Evolutionary conservation across 2,888 invertebrate species (phyloP), one percentile per base, ranked within the genome.

Genomic region (Eristalis pertinax): DNA sequence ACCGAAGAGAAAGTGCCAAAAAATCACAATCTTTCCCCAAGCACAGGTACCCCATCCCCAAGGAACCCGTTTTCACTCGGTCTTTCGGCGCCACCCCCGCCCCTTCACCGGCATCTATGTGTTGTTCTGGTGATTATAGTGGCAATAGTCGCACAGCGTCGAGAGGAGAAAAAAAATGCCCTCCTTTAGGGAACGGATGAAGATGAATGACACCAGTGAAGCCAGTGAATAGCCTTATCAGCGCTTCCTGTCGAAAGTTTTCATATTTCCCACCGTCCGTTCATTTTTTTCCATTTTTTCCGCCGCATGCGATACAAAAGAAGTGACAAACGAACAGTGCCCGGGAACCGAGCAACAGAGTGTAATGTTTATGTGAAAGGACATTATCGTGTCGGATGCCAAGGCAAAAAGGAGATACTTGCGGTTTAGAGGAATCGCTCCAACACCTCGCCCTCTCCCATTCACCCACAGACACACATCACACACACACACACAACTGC

Each of bases 181-280:
- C 50, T 32, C 10, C 74, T 79, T 65, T 38, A 24, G 67, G 63
- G 63, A 81, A 58, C 83, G 87, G 87, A 87, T 84, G 87, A 87
- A 87, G 87, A 87, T 87, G 87, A 85, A 88, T 84, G 81, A 76
- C 63, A 81, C 63, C 67, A 81, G 60, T 65, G 79, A 91, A 91
- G 79, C 63, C 67, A 83, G 60, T 65, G 79, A 91, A 91, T 92
- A 91, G 91, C 91, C 92, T 92, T 92, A 92, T 92, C 92, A 92
- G 92, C 91, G 90, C 91, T 91, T 92, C 92, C 92, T 92, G 92
- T 92, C 91, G 92, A 92, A 92, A 92, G 91, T 92, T 92, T 92
- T 91, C 91, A 91, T 91, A 92, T 92, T 92, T 92, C 91, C 90
- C 90, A 82, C 75, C 79, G 83, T 68, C 41, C 72, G 32, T 32